Base-by-base conservation (phyloP, 2,888 invertebrate genomes). In the Ptilodon capucinus region DNA sequence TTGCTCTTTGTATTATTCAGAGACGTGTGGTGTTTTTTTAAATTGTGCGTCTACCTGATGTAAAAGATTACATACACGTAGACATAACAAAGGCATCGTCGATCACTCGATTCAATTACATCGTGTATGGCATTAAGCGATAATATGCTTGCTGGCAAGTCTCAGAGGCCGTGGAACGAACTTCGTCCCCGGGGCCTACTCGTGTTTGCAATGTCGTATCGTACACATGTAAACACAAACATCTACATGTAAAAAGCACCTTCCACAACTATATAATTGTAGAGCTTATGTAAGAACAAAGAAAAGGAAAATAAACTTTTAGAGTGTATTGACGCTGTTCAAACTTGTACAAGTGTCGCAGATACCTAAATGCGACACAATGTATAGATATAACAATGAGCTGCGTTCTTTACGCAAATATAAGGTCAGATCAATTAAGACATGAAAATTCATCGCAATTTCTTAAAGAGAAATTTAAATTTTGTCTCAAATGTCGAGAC, bases 81-180 rank as follows among this genome's bases (percentile, higher is more conserved):
- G 18, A 38, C 6, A 4, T 2, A 19, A 19, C 19, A 44, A 62
- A 58, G 53, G 63, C 61, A 65, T 68, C 56, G 66, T 64, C 68
- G 65, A 65, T 64, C 56, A 60, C 53, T 71, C 60, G 57, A 76
- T 74, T 58, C 71, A 76, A 74, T 79, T 79, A 68, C 67, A 44
- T 46, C 51, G 64, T 68, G 53, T 66, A 71, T 68, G 68, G 67
- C 75, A 73, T 73, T 76, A 74, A 78, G 71, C 67, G 70, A 67
- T 77, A 74, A 76, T 70, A 67, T 66, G 60, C 70, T 68, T 71
- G 69, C 68, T 67, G 68, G 68, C 67, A 67, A 71, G 59, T 71
- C 76, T 74, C 76, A 41, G 55, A 74, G 69, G 70, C 64, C 51
- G 51, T 45, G 70, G 79, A 81, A 79, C 76, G 76, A 76, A 74